A percentile compares a stretch with the other conserved stretches of the same genome.
Conservation (phyloP, 2,113 vertebrate species). For the Sinosuthora webbiana region DNA sequence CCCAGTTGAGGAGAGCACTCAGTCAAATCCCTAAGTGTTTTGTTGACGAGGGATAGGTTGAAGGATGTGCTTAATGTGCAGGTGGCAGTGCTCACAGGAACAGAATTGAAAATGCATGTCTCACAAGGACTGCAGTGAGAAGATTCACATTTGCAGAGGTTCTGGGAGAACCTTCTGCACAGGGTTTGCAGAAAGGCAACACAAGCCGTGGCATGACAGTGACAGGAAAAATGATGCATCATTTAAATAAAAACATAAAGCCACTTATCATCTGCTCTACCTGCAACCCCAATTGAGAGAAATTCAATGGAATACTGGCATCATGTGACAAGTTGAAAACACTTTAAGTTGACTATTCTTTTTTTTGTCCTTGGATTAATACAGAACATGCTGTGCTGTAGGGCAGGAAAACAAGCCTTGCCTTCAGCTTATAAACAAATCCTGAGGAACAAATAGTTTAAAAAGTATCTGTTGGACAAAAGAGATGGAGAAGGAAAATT, state of each 20-base stretch:
- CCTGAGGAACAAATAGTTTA: background rate
- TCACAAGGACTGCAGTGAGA: background rate
- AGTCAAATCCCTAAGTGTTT: slow-evolving; percentile 33
- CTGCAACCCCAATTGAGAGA: background rate
- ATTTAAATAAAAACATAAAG: background rate
- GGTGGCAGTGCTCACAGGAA: slow-evolving; percentile 39
- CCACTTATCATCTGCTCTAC: background rate
- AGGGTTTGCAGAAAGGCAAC: background rate
- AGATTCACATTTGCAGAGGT: background rate
- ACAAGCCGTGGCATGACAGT: fast-evolving
- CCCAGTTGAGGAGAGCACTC: slow-evolving; percentile 19
- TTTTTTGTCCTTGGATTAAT: background rate
- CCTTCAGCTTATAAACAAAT: background rate
- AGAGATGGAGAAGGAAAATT: background rate
- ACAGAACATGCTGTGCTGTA: background rate
- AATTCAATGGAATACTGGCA: slow-evolving; percentile 6
- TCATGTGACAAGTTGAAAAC: background rate
- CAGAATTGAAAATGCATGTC: background rate
- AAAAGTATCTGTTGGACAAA: background rate
- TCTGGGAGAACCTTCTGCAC: background rate
- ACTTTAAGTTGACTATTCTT: background rate
- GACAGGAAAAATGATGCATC: background rate
- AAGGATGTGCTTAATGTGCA: slow-evolving; percentile 57
- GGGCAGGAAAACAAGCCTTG: background rate
- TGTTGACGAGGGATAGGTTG: slow-evolving; percentile 25